phyloP scores from a whole-genome alignment of 2,888 invertebrate genomes.

The Venustoraphidia nigricollis region DNA sequence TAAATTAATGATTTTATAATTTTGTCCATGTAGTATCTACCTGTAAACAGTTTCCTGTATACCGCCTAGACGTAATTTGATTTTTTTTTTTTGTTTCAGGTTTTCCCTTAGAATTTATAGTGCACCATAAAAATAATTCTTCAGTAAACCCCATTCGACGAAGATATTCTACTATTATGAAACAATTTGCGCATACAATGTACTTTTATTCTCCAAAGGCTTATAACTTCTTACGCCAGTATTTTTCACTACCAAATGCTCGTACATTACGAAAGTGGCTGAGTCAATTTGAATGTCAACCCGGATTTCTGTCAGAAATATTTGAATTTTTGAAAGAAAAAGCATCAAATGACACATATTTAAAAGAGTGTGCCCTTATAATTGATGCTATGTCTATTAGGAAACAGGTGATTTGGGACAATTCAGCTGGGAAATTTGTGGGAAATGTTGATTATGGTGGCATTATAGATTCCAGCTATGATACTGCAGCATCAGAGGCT shows the following conservation, averaged over 20 bases:
- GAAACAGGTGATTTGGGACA: constrained; percentile 7
- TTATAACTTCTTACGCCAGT: constrained; percentile 11
- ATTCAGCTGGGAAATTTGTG: constrained; percentile 3
- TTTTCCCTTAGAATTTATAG: no score
- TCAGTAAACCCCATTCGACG: not conserved
- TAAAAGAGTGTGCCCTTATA: constrained; percentile 4
- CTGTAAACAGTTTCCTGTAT: no score
- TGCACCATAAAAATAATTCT: no score
- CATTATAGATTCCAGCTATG: constrained; percentile 7
- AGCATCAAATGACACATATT: not conserved
- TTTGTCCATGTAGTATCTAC: no score
- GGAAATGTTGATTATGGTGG: constrained; percentile 11
- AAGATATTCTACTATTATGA: constrained; percentile 11
- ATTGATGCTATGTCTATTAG: constrained; percentile 5
- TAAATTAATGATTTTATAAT: no score
- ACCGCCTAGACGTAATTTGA: no score
- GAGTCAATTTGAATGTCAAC: constrained; percentile 11
- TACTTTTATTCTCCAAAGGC: constrained; percentile 13
- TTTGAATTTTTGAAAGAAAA: constrained; percentile 8
- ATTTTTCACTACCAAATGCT: constrained; percentile 13
- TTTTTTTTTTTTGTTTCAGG: no score
- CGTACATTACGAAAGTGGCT: constrained; percentile 13
- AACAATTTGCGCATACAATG: constrained; percentile 8
- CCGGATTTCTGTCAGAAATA: constrained; percentile 8
- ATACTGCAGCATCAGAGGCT: constrained; percentile 1